Base-by-base conservation (phyloP, 2,113 vertebrate genomes). In the Gobiocypris rarus region DNA sequence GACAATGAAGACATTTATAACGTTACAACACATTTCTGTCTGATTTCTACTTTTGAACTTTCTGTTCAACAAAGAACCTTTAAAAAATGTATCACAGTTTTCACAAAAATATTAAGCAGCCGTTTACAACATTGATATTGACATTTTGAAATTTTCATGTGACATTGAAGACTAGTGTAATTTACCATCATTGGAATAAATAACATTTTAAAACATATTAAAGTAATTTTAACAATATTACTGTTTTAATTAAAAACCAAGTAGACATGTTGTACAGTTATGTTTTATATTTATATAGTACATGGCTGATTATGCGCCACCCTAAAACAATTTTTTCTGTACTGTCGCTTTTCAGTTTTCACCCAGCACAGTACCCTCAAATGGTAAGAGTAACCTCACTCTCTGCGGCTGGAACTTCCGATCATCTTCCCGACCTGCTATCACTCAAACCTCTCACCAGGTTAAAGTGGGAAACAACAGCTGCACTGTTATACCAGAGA, bases 341-440 rank as follows among this genome's bases (percentile, higher is more conserved):
- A 61, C 69, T 75, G 3, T 67, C 8, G 52, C 1, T 65, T 34
- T 74, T 19, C 91, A 99, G 98, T 96, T 99, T 93, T 92, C 94
- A 34, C 98, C 98, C 2, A 93, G 84, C 85, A 95, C 84, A 0
- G 96, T 93, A 1, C 96, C 97, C 0, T 88, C 92, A 69, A 89
- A 71, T 28, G 96, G 96, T 22, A 94, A 88, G 75, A 97, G 96
- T 0, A 93, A 93, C 65, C 81, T 98, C 86, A 97, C 94, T 0
- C 87, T 99, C 61, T 99, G 97, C 0, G 97, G 97, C 22, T 94
- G 92, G 91, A 95, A 96, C 63, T 97, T 99, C 91, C 92, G 83
- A 83, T 94, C 94, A 67, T 58, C 50, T 41, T 41, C 0, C 1
- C 75, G 24, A 1, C 85, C 84, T 0, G 26, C 22, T 0, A 88